Conservation (phyloP, 2,888 invertebrate genomes). For the Phlogophora meticulosa region DNA sequence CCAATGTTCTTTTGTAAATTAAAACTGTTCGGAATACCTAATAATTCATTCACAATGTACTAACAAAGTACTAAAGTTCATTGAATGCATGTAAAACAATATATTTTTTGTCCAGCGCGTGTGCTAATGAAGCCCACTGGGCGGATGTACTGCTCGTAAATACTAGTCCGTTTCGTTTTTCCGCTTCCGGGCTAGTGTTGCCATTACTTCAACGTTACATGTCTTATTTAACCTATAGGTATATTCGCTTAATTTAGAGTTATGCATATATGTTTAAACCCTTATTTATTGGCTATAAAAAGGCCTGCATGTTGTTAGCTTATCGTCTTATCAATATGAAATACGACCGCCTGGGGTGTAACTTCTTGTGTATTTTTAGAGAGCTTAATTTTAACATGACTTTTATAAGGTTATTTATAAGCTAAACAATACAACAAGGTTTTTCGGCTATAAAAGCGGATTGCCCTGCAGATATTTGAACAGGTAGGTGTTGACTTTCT, state of each 20-base stretch:
- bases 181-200: slow-evolving; percentile 87
- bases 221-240: slow-evolving; percentile 86
- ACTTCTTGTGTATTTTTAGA: slow-evolving; percentile 67
- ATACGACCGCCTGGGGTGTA: slow-evolving; percentile 67
- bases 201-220: slow-evolving; percentile 85
- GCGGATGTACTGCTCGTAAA: slow-evolving; percentile 89
- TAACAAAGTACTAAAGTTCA: slow-evolving; percentile 66
- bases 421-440: slow-evolving; percentile 44
- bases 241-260: slow-evolving; percentile 80
- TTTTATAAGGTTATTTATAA: slow-evolving; percentile 61
- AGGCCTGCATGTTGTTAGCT: slow-evolving; percentile 73
- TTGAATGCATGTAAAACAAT: slow-evolving; percentile 71
- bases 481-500: slow-evolving; percentile 52
- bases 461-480: slow-evolving; percentile 31
- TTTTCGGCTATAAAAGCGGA: slow-evolving; percentile 40
- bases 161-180: slow-evolving; percentile 89
- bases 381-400: slow-evolving; percentile 65
- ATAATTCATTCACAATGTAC: slow-evolving; percentile 40
- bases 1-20: slow-evolving; percentile 16
- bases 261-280: slow-evolving; percentile 73
- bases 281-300: slow-evolving; percentile 76
- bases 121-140: slow-evolving; percentile 83
- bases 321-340: slow-evolving; percentile 75
- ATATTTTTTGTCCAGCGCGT: slow-evolving; percentile 74
- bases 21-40: slow-evolving; percentile 15